A percentile compares a stretch with the other conserved stretches of the same genome.
Evolutionary conservation across 2,888 invertebrate genomes (phyloP).

Genomic region (Euclidia mi): DNA sequence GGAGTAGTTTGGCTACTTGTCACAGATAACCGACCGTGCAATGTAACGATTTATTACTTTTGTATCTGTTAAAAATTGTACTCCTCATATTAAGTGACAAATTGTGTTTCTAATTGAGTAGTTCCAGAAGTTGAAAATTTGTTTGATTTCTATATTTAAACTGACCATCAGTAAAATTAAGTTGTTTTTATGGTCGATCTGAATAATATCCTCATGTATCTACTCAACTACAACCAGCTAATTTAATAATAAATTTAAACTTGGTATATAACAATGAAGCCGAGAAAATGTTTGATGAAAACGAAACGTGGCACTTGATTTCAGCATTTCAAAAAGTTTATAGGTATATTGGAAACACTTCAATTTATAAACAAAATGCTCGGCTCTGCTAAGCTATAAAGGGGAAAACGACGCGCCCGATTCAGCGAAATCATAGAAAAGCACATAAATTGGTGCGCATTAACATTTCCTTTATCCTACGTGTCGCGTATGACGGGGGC

Average conservation of each 20-base stretch:
- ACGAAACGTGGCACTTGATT: constrained; percentile 3
- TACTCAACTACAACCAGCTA: too few relatives aligned
- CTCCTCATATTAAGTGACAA: constrained; percentile 12
- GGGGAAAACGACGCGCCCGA: constrained; percentile 82
- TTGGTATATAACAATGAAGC: too few relatives aligned
- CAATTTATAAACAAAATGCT: constrained; percentile 77
- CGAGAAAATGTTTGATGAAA: too few relatives aligned
- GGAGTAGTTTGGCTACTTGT: constrained; percentile 80
- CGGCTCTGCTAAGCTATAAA: constrained; percentile 71
- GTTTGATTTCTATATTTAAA: too few relatives aligned
- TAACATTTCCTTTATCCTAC: constrained; percentile 90
- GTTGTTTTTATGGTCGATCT: too few relatives aligned
- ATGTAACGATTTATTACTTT: constrained; percentile 73
- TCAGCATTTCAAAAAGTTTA: constrained; percentile 37
- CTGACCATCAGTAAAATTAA: too few relatives aligned
- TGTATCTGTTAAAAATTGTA: constrained; percentile 33
- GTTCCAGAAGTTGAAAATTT: not conserved
- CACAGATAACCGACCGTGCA: constrained; percentile 71
- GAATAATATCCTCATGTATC: too few relatives aligned
- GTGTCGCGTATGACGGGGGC: constrained; percentile 90
- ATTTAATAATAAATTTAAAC: too few relatives aligned
- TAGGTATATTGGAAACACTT: constrained; percentile 66
- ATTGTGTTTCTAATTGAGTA: not conserved
- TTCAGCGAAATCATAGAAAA: constrained; percentile 90
- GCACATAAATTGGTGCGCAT: constrained; percentile 89